A percentile compares a stretch with the other conserved stretches of the same genome.
These are phyloP conservation scores for Linnaemya tessellans DNA, from an alignment of 2,888 invertebrate species.

Conservation along the genomic window DNA sequence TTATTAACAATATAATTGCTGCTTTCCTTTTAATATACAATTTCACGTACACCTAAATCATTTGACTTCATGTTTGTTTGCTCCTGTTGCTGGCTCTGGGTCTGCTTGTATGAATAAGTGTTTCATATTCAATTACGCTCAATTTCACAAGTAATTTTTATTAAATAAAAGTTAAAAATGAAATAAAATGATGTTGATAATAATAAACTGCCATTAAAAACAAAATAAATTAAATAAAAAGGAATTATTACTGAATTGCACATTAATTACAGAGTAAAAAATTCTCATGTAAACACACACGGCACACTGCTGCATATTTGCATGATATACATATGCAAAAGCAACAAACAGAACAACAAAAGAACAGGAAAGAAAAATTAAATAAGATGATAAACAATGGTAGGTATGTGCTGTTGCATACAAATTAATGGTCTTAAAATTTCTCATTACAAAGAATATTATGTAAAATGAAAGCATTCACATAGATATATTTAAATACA, in stretches of 20 bases:
- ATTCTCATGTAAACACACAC: background rate
- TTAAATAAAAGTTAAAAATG: slow-evolving; percentile 43
- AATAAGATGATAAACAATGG: background rate
- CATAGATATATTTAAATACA: slow-evolving; percentile 21
- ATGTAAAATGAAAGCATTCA: slow-evolving; percentile 42
- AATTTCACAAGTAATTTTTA: slow-evolving; percentile 60
- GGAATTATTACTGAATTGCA: slow-evolving; percentile 13
- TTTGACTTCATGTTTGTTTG: background rate
- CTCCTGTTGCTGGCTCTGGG: background rate
- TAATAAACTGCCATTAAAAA: slow-evolving; percentile 39
- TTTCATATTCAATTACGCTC: slow-evolving; percentile 59
- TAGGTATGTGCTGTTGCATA: slow-evolving; percentile 3
- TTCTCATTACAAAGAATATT: slow-evolving; percentile 48
- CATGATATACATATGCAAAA: background rate
- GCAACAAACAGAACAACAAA: background rate
- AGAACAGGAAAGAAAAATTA: background rate
- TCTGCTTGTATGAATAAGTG: slow-evolving; percentile 14
- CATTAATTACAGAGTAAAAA: slow-evolving; percentile 50
- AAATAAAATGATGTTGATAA: slow-evolving; percentile 36
- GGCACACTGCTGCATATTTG: background rate
- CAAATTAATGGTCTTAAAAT: slow-evolving; percentile 58
- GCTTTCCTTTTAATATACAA: slow-evolving; percentile 27
- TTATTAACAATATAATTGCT: slow-evolving; percentile 51
- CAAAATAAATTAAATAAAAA: slow-evolving; percentile 45
- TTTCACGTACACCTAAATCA: background rate